Conservation (phyloP, 1,140 invertebrate genomes). For the Oryzaephilus surinamensis region DNA sequence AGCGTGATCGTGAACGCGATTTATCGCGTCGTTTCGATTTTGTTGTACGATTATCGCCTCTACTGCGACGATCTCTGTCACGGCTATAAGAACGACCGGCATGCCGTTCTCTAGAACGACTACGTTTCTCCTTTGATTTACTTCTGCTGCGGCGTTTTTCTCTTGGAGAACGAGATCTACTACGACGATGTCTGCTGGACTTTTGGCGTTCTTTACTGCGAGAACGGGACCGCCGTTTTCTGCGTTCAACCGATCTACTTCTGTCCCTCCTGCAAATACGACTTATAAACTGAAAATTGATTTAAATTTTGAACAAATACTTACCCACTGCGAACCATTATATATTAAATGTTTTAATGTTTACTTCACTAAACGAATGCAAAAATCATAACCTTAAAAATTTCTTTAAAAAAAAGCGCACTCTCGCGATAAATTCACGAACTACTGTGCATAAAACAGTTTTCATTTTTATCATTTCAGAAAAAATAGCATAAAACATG, state of each 20-base stretch:
- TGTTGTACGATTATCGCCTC: conserved; percentile 43
- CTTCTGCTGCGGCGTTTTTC: conserved; percentile 26
- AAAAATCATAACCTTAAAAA: too few relatives aligned
- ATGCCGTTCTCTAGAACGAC: conserved; percentile 38
- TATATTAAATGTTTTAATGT: neutral
- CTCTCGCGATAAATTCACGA: too few relatives aligned
- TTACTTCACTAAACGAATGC: neutral
- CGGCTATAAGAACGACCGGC: conserved; percentile 30
- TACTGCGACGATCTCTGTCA: conserved; percentile 40
- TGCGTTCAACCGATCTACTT: conserved; percentile 48
- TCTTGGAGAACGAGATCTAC: conserved; percentile 35
- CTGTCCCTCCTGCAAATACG: conserved; percentile 35
- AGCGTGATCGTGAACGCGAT: conserved; percentile 36
- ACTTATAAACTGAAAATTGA: conserved; percentile 22
- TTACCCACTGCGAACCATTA: conserved; percentile 28
- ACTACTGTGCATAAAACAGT: too few relatives aligned
- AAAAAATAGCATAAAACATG: too few relatives aligned
- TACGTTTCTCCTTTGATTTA: conserved; percentile 38
- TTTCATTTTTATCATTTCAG: too few relatives aligned
- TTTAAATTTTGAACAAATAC: conserved; percentile 5
- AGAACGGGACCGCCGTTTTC: conserved; percentile 51
- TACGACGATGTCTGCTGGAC: conserved; percentile 37
- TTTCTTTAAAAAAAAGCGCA: too few relatives aligned
- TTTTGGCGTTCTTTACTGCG: conserved; percentile 44
- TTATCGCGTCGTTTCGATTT: conserved; percentile 24